Evolutionary conservation across 1,140 invertebrate genomes (phyloP).

Genomic region (Atta colombica): DNA sequence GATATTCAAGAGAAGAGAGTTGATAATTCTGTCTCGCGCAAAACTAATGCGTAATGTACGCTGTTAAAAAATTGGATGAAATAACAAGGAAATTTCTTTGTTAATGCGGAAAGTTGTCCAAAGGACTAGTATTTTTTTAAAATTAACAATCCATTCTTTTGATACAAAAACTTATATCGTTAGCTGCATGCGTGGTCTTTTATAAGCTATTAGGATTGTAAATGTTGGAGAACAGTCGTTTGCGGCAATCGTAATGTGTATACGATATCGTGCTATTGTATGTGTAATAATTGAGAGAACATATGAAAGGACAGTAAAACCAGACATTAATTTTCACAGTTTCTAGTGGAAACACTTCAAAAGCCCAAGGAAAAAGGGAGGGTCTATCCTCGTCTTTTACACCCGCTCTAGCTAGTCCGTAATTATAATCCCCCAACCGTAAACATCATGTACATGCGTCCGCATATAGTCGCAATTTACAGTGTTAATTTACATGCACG

Average conservation of each 20-base stretch:
- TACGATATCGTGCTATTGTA: conserved; percentile 43
- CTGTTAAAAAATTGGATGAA: neutral
- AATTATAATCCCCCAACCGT: conserved; percentile 50
- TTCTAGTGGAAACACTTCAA: conserved; percentile 43
- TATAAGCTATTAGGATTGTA: conserved; percentile 31
- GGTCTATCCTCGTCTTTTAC: conserved; percentile 37
- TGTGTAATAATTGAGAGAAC: conserved; percentile 52
- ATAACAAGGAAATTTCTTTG: conserved; percentile 3
- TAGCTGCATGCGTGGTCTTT: conserved; percentile 27
- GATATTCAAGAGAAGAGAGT: neutral
- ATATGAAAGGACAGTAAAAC: conserved; percentile 37
- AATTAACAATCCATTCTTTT: conserved; percentile 1
- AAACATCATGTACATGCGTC: conserved; percentile 46
- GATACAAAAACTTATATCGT: conserved; percentile 15
- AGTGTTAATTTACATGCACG: conserved; percentile 32
- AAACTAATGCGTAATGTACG: neutral
- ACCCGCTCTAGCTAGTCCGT: neutral
- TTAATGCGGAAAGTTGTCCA: conserved; percentile 7
- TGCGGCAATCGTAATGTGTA: conserved; percentile 49
- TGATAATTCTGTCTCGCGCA: neutral
- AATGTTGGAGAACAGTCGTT: conserved; percentile 4
- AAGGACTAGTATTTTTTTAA: conserved; percentile 10
- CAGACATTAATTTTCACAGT: conserved; percentile 54
- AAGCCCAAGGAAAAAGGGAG: conserved; percentile 41
- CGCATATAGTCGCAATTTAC: conserved; percentile 39